These are phyloP conservation scores for Halocaridina rubra DNA, from an alignment of 2,888 invertebrate genomes.

Conservation along the genomic window DNA sequence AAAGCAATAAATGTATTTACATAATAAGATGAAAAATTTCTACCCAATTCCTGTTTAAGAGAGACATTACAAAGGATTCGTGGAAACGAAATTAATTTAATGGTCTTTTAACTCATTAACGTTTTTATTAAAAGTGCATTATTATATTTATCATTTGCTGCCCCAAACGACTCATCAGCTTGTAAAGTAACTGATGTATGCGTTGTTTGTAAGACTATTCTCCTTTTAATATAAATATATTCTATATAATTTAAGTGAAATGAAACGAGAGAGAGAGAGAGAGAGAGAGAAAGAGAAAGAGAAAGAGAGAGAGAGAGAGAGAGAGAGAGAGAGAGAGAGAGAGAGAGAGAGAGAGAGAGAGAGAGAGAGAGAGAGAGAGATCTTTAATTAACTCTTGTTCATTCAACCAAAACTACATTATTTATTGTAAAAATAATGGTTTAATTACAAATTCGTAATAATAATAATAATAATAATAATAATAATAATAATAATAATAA, in stretches of 20 bases:
- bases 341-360: neutral
- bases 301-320: neutral
- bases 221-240: neutral
- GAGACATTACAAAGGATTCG: neutral
- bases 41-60: no score
- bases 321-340: slow-evolving; percentile 3
- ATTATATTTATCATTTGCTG: no score
- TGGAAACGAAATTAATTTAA: neutral
- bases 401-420: no score
- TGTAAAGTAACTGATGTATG: no score
- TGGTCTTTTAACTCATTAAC: no score
- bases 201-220: no score
- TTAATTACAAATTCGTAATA: no score
- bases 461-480: neutral
- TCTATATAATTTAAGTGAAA: neutral
- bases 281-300: neutral
- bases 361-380: neutral
- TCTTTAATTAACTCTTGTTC: neutral
- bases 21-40: no score
- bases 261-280: neutral
- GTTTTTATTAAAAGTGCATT: no score
- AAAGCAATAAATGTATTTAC: no score
- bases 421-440: no score
- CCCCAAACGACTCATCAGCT: no score
- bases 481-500: neutral